Conservation (phyloP, 2,888 invertebrate genomes). For the Nebria salina region DNA sequence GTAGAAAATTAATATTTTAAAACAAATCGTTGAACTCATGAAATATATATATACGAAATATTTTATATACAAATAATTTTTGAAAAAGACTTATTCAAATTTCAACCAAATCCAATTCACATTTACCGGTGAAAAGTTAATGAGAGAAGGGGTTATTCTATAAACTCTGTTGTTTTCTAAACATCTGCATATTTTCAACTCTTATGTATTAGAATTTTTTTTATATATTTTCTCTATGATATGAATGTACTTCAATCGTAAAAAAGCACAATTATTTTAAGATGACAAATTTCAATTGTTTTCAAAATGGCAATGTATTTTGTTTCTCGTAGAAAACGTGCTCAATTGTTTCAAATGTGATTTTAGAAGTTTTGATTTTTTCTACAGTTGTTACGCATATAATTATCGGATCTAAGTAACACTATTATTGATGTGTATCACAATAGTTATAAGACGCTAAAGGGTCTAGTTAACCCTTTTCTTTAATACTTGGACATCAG, state of each 20-base stretch:
- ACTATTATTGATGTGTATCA: slow-evolving; percentile 23
- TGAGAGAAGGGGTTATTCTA: slow-evolving; percentile 8
- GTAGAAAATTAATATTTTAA: slow-evolving; percentile 16
- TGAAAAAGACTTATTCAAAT: background rate
- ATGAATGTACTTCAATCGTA: slow-evolving; percentile 22
- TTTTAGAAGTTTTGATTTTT: slow-evolving; percentile 5
- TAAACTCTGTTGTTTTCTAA: slow-evolving; percentile 10
- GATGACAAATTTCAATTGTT: slow-evolving; percentile 10
- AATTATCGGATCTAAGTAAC: slow-evolving; percentile 7
- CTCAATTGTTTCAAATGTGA: slow-evolving; percentile 16
- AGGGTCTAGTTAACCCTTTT: background rate
- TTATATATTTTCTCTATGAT: slow-evolving; percentile 10
- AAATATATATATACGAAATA: background rate
- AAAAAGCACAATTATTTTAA: slow-evolving; percentile 9
- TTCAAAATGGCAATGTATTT: background rate
- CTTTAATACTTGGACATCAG: background rate
- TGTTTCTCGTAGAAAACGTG: slow-evolving; percentile 8
- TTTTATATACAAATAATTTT: slow-evolving; percentile 5
- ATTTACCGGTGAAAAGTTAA: background rate
- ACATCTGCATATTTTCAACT: slow-evolving; percentile 9
- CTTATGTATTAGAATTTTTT: slow-evolving; percentile 3
- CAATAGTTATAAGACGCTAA: slow-evolving; percentile 4
- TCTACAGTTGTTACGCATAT: slow-evolving; percentile 3
- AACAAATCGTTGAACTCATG: background rate
- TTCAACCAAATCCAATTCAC: background rate